These are phyloP conservation scores for Ricordea florida DNA, from an alignment of 92 coral and sea anemone species.

Conservation along the genomic window DNA sequence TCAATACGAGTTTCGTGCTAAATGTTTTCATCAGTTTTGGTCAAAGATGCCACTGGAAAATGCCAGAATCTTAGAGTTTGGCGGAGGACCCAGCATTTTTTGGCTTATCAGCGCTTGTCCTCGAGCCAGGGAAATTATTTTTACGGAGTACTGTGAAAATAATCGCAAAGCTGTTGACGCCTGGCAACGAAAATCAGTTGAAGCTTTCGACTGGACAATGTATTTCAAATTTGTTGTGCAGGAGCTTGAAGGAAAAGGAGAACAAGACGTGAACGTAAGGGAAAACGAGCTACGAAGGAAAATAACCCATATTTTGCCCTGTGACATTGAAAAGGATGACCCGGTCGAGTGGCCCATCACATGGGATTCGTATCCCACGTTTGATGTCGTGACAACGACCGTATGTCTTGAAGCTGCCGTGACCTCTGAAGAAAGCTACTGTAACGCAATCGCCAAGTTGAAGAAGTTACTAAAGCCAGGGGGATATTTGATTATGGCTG, in stretches of 20 bases:
- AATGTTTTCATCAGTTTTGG: constrained; percentile 6
- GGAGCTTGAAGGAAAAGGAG: constrained; percentile 33
- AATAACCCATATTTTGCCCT: constrained; percentile 44
- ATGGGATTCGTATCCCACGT: not conserved
- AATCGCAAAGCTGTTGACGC: constrained; percentile 51
- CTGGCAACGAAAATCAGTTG: constrained; percentile 28
- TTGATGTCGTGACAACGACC: constrained; percentile 62
- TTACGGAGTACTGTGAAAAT: constrained; percentile 58
- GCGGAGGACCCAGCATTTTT: constrained; percentile 61
- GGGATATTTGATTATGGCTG: constrained; percentile 42
- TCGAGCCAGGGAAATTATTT: constrained; percentile 45
- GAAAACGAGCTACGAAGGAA: constrained; percentile 45
- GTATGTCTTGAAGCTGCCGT: constrained; percentile 63
- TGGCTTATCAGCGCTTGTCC: constrained; percentile 53
- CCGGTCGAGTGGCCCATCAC: constrained; percentile 22
- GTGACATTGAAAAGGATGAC: constrained; percentile 42
- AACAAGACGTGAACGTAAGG: constrained; percentile 16
- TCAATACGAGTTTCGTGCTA: not conserved
- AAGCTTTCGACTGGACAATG: constrained; percentile 48
- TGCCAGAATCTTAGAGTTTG: constrained; percentile 45
- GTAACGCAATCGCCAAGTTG: constrained; percentile 43
- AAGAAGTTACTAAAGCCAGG: constrained; percentile 49
- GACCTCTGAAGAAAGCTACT: constrained; percentile 37
- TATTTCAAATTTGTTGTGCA: constrained; percentile 36
- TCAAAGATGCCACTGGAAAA: not conserved